A percentile compares a stretch with the other conserved stretches of the same genome.
These are phyloP conservation scores for Pluvianellus socialis DNA, from an alignment of 2,113 vertebrate species.

Conservation along the genomic window DNA sequence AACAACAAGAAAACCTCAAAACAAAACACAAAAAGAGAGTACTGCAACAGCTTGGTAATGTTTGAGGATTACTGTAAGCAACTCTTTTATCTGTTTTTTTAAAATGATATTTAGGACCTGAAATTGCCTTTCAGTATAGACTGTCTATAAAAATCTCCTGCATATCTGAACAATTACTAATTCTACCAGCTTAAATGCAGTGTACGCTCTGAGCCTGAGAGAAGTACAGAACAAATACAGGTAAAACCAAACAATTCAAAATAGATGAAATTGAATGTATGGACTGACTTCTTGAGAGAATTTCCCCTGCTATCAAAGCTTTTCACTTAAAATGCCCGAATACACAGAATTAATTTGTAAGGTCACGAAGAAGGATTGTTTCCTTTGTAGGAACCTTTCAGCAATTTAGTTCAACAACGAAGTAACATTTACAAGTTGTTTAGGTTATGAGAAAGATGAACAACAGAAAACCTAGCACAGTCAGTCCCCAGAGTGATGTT, in stretches of 20 bases:
- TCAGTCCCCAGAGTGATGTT: background rate
- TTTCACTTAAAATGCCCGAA: background rate
- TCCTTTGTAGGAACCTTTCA: background rate
- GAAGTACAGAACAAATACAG: background rate
- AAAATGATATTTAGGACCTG: background rate
- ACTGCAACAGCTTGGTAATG: background rate
- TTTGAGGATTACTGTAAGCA: background rate
- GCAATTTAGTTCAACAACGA: background rate
- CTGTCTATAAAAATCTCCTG: background rate
- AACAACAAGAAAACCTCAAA: background rate
- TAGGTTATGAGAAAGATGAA: background rate
- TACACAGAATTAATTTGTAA: background rate
- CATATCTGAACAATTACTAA: background rate
- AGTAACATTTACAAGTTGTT: background rate
- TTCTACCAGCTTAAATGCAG: background rate
- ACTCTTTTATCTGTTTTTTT: fast-evolving
- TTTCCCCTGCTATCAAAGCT: background rate
- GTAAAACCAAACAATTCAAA: background rate
- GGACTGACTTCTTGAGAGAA: background rate
- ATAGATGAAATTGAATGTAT: background rate
- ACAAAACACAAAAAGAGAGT: fast-evolving
- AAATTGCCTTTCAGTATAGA: background rate
- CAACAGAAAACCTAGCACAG: background rate
- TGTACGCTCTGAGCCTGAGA: background rate
- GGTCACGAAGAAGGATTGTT: background rate